A percentile compares a stretch with the other conserved stretches of the same genome.
These are phyloP conservation scores for Lacerta viridis DNA, from an alignment of 2,797 vertebrate species.

Conservation along the genomic window DNA sequence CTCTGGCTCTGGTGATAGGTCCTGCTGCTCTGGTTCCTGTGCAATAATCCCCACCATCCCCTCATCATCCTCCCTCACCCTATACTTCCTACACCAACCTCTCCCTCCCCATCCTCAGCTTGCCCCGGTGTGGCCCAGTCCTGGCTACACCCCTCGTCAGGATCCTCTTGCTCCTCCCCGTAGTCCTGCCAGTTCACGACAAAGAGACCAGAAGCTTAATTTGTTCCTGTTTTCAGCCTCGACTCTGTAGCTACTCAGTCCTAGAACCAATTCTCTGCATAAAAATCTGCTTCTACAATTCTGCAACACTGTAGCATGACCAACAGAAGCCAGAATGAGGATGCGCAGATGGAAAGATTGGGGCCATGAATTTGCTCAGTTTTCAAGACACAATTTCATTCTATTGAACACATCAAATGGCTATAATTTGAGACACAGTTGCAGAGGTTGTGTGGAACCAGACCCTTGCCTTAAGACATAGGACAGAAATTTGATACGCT, in stretches of 20 bases:
- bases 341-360: background rate
- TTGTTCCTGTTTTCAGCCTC: background rate
- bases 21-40: no score
- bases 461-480: background rate
- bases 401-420: background rate
- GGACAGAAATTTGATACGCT: background rate
- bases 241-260: background rate
- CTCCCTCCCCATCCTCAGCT: no score
- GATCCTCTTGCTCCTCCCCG: no score
- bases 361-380: background rate
- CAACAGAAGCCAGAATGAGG: background rate
- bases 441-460: background rate
- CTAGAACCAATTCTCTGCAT: background rate
- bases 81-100: no score
- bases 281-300: background rate
- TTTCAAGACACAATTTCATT: background rate
- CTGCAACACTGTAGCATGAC: background rate
- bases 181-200: no score
- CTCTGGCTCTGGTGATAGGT: no score
- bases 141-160: no score
- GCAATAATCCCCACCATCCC: no score
- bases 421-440: background rate
- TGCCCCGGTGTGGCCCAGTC: no score
- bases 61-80: no score
- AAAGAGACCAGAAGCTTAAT: background rate